Conservation (phyloP, 2,888 invertebrate genomes). For the Pristionchus entomophagus region DNA sequence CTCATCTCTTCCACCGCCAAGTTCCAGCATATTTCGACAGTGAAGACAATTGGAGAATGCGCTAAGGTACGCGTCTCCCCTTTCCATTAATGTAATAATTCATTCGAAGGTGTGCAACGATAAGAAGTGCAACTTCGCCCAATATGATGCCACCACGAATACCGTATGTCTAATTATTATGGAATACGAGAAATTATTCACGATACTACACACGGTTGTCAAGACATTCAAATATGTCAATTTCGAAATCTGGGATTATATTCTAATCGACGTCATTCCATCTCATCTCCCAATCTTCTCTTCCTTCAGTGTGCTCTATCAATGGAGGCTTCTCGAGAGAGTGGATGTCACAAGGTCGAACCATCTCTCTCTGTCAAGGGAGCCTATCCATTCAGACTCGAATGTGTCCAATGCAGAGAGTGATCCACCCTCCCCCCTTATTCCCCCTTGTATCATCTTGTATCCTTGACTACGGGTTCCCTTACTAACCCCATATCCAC, state of each 20-base stretch:
- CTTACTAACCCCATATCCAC: conserved; percentile 13
- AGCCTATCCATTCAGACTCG: conserved; percentile 1
- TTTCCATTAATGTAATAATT: neutral
- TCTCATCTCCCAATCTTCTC: no score
- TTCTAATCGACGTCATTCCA: no score
- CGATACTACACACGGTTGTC: no score
- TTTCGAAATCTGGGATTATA: no score
- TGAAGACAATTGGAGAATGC: conserved; percentile 69
- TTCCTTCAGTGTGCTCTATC: conserved; percentile 43
- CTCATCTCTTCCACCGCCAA: conserved; percentile 61
- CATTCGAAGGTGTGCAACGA: conserved; percentile 57
- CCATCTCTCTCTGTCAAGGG: conserved; percentile 38
- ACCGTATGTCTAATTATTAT: conserved; percentile 61
- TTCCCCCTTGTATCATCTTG: neutral
- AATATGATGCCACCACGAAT: conserved; percentile 68
- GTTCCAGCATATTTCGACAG: conserved; percentile 63
- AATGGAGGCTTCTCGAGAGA: conserved; percentile 36
- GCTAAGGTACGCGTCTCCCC: conserved; percentile 55
- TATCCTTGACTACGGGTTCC: conserved; percentile 33
- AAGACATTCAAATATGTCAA: neutral
- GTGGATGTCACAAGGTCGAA: conserved; percentile 4
- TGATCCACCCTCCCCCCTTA: neutral
- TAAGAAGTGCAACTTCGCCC: conserved; percentile 68
- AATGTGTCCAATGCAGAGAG: conserved; percentile 44
- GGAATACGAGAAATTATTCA: no score